Base-by-base conservation (phyloP, 1,140 invertebrate species). In the Dendrolimus kikuchii region DNA sequence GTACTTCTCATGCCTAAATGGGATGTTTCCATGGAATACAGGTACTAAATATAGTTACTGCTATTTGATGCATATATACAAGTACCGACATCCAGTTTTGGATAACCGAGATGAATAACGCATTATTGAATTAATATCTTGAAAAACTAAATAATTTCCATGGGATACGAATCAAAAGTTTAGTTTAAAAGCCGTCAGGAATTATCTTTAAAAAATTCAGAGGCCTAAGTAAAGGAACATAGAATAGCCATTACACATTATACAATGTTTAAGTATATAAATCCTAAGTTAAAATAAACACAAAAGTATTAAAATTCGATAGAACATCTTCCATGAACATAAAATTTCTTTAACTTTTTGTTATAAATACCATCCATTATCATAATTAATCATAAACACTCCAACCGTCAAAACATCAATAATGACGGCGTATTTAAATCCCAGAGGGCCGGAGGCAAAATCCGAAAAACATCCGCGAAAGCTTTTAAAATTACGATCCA, bases 401-500 rank as follows among this genome's bases (percentile, higher is more conserved):
- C 23, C 71, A 66, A 60, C 67, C 71, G 78, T 81, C 81, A 81
- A 79, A 81, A 81, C 78, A 81, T 81, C 78, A 81, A 84, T 80
- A 84, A 79, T 77, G 66, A 66, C 54, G 51, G 54, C 44, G 42
- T 9, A 56, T 49, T 23, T 23, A 23, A 59, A 10, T 76, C 77
- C 78, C 81, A 36, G 38, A 57, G 75, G 77, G 71, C 51, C 59
- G 59, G 52, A 64, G 57, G 66, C 55, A 68, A 74, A 77, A 71
- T 70, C 72, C 64, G 69, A 71, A 70, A 80, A 78, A 75, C 74
- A 74, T 63, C 64, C 68, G 71, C 72, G 70, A 82, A 82, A 81
- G 81, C 81, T 84, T 84, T 84, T 75, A 84, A 77, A 81, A 84
- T 81, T 82, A 80, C 72, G 62, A 65, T 62, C 69, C 69, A 82